Conservation (phyloP, 2,888 invertebrate genomes). For the Chloromyia formosa region DNA sequence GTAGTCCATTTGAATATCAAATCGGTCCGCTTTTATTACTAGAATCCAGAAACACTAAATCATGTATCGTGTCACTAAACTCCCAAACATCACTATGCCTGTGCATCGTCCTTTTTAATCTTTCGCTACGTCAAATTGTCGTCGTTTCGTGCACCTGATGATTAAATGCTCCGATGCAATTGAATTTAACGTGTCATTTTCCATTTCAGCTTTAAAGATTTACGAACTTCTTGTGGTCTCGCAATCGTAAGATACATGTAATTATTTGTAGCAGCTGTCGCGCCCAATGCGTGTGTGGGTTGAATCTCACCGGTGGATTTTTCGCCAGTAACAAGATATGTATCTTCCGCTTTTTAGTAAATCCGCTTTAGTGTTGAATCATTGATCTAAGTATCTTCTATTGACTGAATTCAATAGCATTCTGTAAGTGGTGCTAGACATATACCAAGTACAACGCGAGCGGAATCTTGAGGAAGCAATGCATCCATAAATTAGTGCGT, state of each 20-base stretch:
- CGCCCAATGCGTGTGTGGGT: constrained; percentile 27
- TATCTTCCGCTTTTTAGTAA: neutral
- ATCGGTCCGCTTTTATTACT: no score
- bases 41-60: no score
- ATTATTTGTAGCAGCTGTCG: constrained; percentile 22
- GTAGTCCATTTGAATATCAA: no score
- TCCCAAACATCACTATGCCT: no score
- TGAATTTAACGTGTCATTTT: constrained; percentile 15
- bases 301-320: constrained; percentile 16
- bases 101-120: neutral
- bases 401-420: no score
- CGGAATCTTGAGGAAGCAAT: neutral
- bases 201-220: constrained; percentile 29
- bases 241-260: constrained; percentile 23
- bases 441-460: neutral
- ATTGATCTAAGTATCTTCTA: no score
- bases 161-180: neutral
- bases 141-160: neutral
- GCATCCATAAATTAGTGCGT: neutral
- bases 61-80: neutral
- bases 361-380: neutral
- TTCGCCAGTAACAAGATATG: neutral
- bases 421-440: no score
- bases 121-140: neutral
- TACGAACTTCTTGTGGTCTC: constrained; percentile 16